Base-by-base conservation (phyloP, 2,888 invertebrate genomes). In the Mycalesis mineus region DNA sequence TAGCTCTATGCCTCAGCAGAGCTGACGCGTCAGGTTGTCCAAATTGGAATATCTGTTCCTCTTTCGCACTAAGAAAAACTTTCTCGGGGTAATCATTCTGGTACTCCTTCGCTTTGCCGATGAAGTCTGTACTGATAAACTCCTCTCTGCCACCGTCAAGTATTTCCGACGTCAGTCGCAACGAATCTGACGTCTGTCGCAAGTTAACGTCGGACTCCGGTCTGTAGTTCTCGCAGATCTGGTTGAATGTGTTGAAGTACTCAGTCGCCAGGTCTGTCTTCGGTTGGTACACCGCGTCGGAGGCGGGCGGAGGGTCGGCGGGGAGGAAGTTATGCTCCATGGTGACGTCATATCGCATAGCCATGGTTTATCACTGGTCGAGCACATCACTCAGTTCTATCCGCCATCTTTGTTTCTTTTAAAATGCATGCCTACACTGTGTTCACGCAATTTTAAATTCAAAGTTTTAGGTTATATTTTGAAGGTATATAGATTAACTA, bases 21-120 rank as follows among this genome's bases (percentile, higher is more conserved):
- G 86, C 92, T 70, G 88, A 84, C 14, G 89, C 87, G 49, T 89
- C 89, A 1, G 94, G 94, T 70, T 94, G 94, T 62, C 94, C 94
- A 42, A 89, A 89, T 67, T 83, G 83, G 60, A 88, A 89, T 63
- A 87, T 77, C 69, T 83, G 84, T 29, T 88, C 84, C 14, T 88
- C 87, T 49, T 81, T 82, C 8, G 73, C 78, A 62, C 67, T 70
- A 39, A 80, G 49, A 49, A 84, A 82, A 77, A 80, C 80, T 60
- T 78, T 88, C 82, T 93, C 80, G 89, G 91, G 72, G 60, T 66
- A 65, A 28, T 67, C 66, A 14, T 59, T 49, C 28, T 63, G 63
- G 40, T 60, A 60, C 39, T 64, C 55, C n/a, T 63, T 62, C 22
- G 58, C 57, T 11, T 61, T 61, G n/a, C 22, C 9, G 2, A 70